A percentile compares a stretch with the other conserved stretches of the same genome.
Evolutionary conservation across 2,113 vertebrate genomes (phyloP).

Genomic region (Anoura caudifer): DNA sequence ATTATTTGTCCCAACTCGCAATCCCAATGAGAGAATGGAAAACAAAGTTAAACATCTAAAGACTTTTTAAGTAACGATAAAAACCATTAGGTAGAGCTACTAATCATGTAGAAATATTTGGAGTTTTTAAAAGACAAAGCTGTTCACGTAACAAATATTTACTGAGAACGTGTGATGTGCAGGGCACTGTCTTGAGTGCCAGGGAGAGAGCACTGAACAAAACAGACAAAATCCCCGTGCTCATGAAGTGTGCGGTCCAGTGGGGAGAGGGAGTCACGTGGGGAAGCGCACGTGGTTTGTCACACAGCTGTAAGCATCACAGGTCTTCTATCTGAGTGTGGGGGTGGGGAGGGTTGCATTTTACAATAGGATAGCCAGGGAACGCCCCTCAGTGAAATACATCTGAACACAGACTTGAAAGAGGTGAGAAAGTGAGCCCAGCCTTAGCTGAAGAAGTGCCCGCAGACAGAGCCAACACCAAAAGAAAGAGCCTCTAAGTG

Average conservation of each 20-base stretch:
- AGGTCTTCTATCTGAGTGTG: background rate
- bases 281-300: background rate
- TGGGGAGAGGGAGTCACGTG: background rate
- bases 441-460: background rate
- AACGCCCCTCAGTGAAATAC: background rate
- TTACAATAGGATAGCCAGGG: background rate
- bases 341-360: background rate
- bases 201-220: background rate
- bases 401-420: background rate
- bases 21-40: background rate
- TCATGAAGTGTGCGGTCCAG: background rate
- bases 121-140: background rate
- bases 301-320: background rate
- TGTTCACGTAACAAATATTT: conserved; percentile 27
- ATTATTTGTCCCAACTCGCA: background rate
- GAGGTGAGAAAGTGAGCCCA: background rate
- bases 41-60: conserved; percentile 25
- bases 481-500: background rate
- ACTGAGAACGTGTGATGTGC: background rate
- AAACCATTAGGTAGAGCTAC: background rate
- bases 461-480: background rate
- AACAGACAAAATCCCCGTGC: background rate
- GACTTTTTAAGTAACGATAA: background rate
- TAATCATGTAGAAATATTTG: background rate
- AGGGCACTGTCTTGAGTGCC: background rate